These are phyloP conservation scores for Brachionichthys hirsutus DNA, from an alignment of 2,113 vertebrate genomes.

Conservation along the genomic window DNA sequence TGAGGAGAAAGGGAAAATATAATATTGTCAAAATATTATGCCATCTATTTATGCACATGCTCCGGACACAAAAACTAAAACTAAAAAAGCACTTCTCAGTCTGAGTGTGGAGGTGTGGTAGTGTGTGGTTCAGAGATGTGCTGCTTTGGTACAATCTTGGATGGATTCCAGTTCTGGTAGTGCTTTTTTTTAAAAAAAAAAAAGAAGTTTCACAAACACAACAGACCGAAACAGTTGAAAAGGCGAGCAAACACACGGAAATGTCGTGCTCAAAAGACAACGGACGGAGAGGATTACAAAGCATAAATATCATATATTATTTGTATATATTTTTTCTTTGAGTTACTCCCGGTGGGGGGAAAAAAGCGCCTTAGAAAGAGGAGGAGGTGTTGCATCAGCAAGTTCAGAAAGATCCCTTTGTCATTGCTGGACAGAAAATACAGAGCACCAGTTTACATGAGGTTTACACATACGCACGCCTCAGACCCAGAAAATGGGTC, in stretches of 20 bases:
- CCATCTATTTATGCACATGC: slow-evolving; percentile 24
- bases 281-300: slow-evolving; percentile 16
- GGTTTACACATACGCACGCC: slow-evolving; percentile 32
- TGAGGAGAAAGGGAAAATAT: not conserved
- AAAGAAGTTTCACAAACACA: slow-evolving; percentile 25
- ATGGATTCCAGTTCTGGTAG: slow-evolving; percentile 17
- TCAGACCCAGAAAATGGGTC: slow-evolving; percentile 13
- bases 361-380: slow-evolving; percentile 33
- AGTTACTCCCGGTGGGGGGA: slow-evolving; percentile 29
- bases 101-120: slow-evolving; percentile 5
- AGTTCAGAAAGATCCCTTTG: slow-evolving; percentile 11
- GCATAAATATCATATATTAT: slow-evolving; percentile 31
- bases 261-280: not conserved
- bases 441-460: slow-evolving; percentile 39
- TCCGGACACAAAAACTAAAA: slow-evolving; percentile 12
- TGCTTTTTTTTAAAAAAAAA: slow-evolving; percentile 5
- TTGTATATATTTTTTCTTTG: not conserved
- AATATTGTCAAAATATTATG: not conserved
- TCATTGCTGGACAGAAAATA: slow-evolving; percentile 31
- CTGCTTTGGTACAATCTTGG: slow-evolving; percentile 50
- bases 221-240: slow-evolving; percentile 12
- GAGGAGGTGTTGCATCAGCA: slow-evolving; percentile 7
- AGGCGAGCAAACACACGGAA: slow-evolving; percentile 19
- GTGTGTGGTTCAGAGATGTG: slow-evolving; percentile 28
- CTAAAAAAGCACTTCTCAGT: not conserved